A percentile compares a stretch with the other conserved stretches of the same genome.
Conservation (phyloP, 2,113 vertebrate species). For the Osmerus eperlanus region DNA sequence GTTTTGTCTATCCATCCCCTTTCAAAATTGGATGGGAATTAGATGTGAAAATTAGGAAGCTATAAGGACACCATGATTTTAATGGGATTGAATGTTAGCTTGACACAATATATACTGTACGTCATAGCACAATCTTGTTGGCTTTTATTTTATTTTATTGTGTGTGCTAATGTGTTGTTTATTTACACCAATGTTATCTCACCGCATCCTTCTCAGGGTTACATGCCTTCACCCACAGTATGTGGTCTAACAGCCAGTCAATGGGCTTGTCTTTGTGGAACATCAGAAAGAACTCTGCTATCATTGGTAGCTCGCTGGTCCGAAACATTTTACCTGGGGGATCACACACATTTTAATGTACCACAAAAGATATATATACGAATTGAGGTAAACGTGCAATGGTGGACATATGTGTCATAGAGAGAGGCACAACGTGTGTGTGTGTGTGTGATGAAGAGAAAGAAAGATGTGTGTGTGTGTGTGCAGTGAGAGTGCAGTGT, state of each 20-base stretch:
- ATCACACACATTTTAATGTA: constrained; percentile 9
- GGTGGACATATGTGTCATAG: background rate
- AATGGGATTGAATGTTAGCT: too few species aligned
- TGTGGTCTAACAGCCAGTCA: constrained; percentile 94
- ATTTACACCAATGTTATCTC: constrained; percentile 40
- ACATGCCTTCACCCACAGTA: constrained; percentile 95
- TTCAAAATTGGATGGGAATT: too few species aligned
- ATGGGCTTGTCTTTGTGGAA: constrained; percentile 96
- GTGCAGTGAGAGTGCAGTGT: too few species aligned
- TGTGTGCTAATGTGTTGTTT: background rate
- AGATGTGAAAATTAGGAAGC: too few species aligned
- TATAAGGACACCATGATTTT: too few species aligned
- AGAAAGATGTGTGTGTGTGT: background rate
- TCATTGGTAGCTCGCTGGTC: constrained; percentile 82
- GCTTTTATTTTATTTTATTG: background rate
- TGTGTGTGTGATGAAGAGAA: background rate
- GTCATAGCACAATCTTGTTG: background rate
- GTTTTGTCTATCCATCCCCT: too few species aligned
- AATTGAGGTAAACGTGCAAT: background rate
- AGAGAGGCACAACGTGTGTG: too few species aligned
- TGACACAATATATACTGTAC: too few species aligned
- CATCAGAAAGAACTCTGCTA: constrained; percentile 94
- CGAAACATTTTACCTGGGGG: constrained; percentile 87
- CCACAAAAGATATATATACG: background rate
- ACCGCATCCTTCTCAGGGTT: constrained; percentile 89